Percentiles rank a stretch among this genome's conserved stretches.
Evolutionary conservation across 2,888 invertebrate genomes (phyloP).

Genomic region (Athalia cordata): DNA sequence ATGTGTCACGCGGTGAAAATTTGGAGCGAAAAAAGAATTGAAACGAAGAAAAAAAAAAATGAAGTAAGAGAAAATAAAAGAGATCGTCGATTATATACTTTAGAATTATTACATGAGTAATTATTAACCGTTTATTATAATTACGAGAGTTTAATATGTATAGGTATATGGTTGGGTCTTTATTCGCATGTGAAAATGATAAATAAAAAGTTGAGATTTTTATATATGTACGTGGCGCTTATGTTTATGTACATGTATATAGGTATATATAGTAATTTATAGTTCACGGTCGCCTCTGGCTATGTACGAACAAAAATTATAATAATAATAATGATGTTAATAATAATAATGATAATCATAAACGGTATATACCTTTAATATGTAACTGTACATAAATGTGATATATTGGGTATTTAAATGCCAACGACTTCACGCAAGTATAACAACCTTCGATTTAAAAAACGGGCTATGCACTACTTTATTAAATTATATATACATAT

Average conservation of each 20-base stretch:
- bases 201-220: neutral
- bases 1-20: no score
- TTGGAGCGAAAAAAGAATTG: no score
- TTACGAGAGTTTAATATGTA: no score
- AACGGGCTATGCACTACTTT: neutral
- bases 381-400: no score
- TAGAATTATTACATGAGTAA: no score
- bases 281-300: conserved; percentile 32
- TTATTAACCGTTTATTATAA: no score
- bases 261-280: conserved; percentile 17
- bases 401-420: neutral
- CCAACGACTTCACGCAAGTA: neutral
- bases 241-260: neutral
- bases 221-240: neutral
- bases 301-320: conserved; percentile 21
- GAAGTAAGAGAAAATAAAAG: no score
- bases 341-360: neutral
- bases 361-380: no score
- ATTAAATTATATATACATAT: neutral
- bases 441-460: neutral
- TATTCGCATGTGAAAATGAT: no score
- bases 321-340: conserved; percentile 26
- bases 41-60: no score
- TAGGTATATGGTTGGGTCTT: no score
- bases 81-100: no score